Conservation (phyloP, 2,888 invertebrate species). For the Exocentrus adspersus region DNA sequence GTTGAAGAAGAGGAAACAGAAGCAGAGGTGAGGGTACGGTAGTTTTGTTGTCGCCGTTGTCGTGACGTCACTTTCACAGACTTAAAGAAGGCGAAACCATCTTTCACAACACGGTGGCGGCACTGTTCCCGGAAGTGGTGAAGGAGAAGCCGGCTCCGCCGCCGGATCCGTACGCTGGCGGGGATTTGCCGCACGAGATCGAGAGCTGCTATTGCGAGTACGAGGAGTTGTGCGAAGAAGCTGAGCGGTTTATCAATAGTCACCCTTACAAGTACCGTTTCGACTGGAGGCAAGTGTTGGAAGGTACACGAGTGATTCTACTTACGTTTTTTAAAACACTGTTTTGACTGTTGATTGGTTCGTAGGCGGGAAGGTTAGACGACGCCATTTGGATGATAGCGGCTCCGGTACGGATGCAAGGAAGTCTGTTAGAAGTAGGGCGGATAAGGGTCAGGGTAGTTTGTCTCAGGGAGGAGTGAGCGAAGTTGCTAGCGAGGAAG, state of each 20-base stretch:
- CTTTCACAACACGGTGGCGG: constrained; percentile 73
- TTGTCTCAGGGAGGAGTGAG: neutral
- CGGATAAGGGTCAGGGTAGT: neutral
- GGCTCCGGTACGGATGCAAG: neutral
- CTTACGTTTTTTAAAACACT: neutral
- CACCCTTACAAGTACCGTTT: constrained; percentile 67
- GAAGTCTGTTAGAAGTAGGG: neutral
- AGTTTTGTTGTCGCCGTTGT: no score
- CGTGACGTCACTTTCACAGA: constrained; percentile 30
- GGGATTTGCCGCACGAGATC: constrained; percentile 20
- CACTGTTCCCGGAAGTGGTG: constrained; percentile 71
- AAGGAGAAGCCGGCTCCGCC: constrained; percentile 64
- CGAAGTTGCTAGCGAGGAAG: neutral
- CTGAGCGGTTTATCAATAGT: constrained; percentile 63
- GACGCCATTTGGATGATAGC: no score
- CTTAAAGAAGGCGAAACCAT: constrained; percentile 70
- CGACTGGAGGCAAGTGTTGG: constrained; percentile 68
- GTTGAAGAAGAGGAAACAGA: constrained; percentile 69
- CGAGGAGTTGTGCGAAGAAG: constrained; percentile 39
- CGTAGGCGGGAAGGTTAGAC: no score
- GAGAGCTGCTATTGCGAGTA: constrained; percentile 61
- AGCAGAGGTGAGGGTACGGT: constrained; percentile 47
- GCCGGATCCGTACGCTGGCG: constrained; percentile 57
- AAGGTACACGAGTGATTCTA: constrained; percentile 23
- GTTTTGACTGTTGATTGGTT: no score